phyloP scores from a whole-genome alignment of 37 sponge, comb jelly and placozoan species.

The Chondrosia reniformis region DNA sequence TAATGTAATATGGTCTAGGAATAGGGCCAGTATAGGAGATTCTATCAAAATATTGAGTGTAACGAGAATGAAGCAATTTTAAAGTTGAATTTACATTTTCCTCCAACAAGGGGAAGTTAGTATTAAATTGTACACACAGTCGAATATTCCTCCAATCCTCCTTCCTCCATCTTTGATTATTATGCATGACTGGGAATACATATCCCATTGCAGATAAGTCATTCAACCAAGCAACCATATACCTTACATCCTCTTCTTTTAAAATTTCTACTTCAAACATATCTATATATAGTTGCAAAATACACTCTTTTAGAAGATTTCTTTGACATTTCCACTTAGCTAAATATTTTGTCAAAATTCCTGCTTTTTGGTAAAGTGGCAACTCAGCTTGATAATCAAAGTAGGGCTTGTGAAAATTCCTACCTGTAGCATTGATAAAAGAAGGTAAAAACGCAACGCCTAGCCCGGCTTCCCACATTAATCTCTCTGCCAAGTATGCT shows the following conservation, averaged over 20 bases:
- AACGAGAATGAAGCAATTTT: too few species aligned
- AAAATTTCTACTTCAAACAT: constrained; percentile 43
- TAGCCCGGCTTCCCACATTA: constrained; percentile 41
- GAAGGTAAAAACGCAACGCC: constrained; percentile 16
- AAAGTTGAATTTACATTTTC: too few species aligned
- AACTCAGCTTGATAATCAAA: constrained; percentile 32
- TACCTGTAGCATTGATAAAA: constrained; percentile 25
- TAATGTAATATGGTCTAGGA: too few species aligned
- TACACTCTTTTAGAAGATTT: constrained; percentile 20
- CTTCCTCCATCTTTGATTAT: too few species aligned
- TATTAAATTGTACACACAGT: too few species aligned
- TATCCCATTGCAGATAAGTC: too few species aligned
- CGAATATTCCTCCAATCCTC: too few species aligned
- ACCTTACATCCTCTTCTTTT: constrained; percentile 34
- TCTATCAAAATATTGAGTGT: too few species aligned
- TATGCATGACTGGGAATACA: too few species aligned
- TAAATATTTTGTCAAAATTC: constrained; percentile 31
- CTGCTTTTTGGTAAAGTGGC: constrained; percentile 42
- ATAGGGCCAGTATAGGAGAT: too few species aligned
- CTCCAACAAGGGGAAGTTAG: too few species aligned
- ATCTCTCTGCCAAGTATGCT: constrained; percentile 37
- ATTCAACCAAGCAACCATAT: too few species aligned
- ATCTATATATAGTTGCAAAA: constrained; percentile 24
- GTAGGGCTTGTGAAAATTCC: constrained; percentile 38
- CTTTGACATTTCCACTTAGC: constrained; percentile 27